phyloP scores from a whole-genome alignment of 2,797 vertebrate genomes.

The Aeoliscus strigatus region DNA sequence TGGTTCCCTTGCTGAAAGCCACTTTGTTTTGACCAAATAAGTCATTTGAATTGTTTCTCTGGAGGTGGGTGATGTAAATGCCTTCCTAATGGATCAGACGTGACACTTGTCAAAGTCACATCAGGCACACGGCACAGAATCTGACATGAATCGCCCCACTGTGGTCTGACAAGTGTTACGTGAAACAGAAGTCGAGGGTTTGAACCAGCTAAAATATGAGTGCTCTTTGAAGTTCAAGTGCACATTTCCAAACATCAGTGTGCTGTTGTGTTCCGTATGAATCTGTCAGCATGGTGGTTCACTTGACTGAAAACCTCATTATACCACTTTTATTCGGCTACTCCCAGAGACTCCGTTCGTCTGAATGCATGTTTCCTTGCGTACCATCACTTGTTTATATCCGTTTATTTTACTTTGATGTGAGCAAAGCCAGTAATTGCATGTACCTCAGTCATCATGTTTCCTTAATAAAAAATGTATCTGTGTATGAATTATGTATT shows the following conservation, averaged over 20 bases:
- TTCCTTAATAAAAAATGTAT: slow-evolving; percentile 90
- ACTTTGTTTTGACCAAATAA: slow-evolving; percentile 41
- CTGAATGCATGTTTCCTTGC: slow-evolving; percentile 60
- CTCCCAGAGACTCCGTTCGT: slow-evolving; percentile 48
- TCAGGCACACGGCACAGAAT: slow-evolving; percentile 18
- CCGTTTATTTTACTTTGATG: slow-evolving; percentile 82
- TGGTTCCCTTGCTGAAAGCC: slow-evolving; percentile 16
- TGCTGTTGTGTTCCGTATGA: slow-evolving; percentile 14
- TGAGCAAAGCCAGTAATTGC: slow-evolving; percentile 78
- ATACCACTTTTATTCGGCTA: slow-evolving; percentile 44
- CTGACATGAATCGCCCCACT: slow-evolving; percentile 22
- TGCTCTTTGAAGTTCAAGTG: slow-evolving; percentile 13
- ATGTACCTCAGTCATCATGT: slow-evolving; percentile 78
- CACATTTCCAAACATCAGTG: slow-evolving; percentile 12
- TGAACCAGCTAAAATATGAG: slow-evolving; percentile 14
- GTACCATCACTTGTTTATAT: slow-evolving; percentile 76
- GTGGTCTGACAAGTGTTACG: slow-evolving; percentile 26
- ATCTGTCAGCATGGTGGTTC: slow-evolving; percentile 29
- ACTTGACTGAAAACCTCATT: slow-evolving; percentile 56
- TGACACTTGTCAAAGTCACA: slow-evolving; percentile 33
- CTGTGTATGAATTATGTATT: slow-evolving; percentile 84
- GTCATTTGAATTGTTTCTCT: slow-evolving; percentile 36
- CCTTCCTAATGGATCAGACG: slow-evolving; percentile 35
- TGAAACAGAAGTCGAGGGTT: slow-evolving; percentile 14
- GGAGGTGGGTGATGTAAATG: slow-evolving; percentile 46